Evolutionary conservation across 35 echinoderm and acorn worm species (phyloP).

Genomic region (Eucidaris tribuloides): DNA sequence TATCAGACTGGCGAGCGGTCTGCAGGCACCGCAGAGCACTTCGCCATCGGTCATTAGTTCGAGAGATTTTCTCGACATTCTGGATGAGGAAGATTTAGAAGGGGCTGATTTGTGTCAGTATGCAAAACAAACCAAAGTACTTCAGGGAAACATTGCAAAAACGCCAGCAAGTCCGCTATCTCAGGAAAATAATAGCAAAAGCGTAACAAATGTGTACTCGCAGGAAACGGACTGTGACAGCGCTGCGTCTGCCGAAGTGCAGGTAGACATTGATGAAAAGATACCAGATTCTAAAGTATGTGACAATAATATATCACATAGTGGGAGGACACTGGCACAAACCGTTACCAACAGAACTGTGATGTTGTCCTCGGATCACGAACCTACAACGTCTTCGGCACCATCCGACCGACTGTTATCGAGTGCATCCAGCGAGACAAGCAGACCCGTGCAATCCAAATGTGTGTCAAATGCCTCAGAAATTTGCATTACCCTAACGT

Average conservation of each 20-base stretch:
- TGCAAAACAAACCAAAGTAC: slow-evolving; percentile 37
- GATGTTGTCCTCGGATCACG: neutral
- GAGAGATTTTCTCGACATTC: slow-evolving; percentile 39
- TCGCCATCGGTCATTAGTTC: neutral
- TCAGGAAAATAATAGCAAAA: neutral
- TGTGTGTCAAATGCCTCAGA: neutral
- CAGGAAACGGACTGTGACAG: slow-evolving; percentile 25
- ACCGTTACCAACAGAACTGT: neutral
- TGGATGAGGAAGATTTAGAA: slow-evolving; percentile 28
- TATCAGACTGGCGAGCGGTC: slow-evolving; percentile 8
- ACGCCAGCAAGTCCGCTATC: neutral
- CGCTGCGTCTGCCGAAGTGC: neutral
- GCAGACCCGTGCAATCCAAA: slow-evolving; percentile 2
- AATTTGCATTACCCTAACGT: slow-evolving; percentile 11
- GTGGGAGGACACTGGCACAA: neutral
- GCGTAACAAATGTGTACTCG: too few species aligned
- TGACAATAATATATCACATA: too few species aligned
- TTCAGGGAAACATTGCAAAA: slow-evolving; percentile 3
- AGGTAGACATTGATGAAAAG: too few species aligned
- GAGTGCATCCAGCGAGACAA: neutral
- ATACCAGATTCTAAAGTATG: too few species aligned
- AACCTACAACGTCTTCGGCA: neutral
- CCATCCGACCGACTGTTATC: neutral
- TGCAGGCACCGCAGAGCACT: neutral
- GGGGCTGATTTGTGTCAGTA: slow-evolving; percentile 9